phyloP scores from a whole-genome alignment of 2,113 vertebrate genomes.

The Telmatochromis brichardi region DNA sequence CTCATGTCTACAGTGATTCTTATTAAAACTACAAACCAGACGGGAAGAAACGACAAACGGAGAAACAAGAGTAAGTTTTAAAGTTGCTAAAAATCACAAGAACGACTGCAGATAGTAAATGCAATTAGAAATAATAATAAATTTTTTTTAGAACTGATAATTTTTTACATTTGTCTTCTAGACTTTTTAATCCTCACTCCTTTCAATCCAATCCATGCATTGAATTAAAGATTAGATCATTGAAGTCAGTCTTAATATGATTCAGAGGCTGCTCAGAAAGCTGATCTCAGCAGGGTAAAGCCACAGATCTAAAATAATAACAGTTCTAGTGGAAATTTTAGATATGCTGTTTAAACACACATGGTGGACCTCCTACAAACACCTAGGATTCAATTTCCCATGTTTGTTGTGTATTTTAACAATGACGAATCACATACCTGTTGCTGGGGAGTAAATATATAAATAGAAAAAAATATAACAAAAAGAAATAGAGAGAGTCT shows the following conservation, averaged over 20 bases:
- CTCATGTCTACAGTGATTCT: background rate
- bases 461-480: background rate
- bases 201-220: constrained; percentile 9
- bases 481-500: background rate
- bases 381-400: background rate
- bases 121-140: background rate
- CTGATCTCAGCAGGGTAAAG: constrained; percentile 16
- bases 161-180: background rate
- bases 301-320: background rate
- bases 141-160: background rate
- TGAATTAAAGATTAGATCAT: constrained; percentile 37
- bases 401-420: background rate
- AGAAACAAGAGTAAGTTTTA: background rate
- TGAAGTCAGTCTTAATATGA: constrained; percentile 34
- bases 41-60: background rate
- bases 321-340: background rate
- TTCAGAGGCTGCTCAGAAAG: constrained; percentile 3
- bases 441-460: background rate
- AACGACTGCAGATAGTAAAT: background rate
- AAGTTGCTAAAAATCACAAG: background rate
- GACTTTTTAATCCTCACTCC: background rate
- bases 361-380: background rate
- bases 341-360: background rate
- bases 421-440: background rate
- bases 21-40: background rate